phyloP scores from a whole-genome alignment of 1,140 invertebrate genomes.

The Neodiprion fabricii region DNA sequence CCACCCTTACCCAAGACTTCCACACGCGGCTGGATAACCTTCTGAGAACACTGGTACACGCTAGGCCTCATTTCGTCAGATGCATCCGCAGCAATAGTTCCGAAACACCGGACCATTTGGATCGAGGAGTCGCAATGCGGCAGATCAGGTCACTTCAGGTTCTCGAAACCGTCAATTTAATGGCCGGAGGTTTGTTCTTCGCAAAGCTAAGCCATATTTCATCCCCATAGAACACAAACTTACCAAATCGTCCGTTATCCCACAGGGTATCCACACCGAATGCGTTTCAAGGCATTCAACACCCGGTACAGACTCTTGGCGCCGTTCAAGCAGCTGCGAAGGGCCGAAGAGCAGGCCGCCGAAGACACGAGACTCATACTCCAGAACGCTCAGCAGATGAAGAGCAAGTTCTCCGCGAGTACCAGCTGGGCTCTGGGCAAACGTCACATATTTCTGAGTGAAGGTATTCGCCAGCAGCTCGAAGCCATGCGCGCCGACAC shows the following conservation, averaged over 20 bases:
- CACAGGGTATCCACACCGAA: conserved; percentile 87
- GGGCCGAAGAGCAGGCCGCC: conserved; percentile 80
- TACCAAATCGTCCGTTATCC: conserved; percentile 10
- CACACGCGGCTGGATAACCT: conserved; percentile 92
- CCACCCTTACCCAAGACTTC: conserved; percentile 93
- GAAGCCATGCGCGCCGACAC: conserved; percentile 82
- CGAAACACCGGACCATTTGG: conserved; percentile 81
- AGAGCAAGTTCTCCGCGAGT: conserved; percentile 65
- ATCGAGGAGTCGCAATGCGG: conserved; percentile 79
- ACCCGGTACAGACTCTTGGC: conserved; percentile 83
- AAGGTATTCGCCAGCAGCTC: conserved; percentile 88
- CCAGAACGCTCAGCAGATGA: conserved; percentile 67
- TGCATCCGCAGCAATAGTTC: conserved; percentile 87
- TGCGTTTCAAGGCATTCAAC: conserved; percentile 95
- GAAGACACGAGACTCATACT: conserved; percentile 84
- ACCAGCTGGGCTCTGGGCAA: conserved; percentile 92
- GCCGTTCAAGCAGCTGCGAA: conserved; percentile 74
- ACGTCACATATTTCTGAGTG: conserved; percentile 92
- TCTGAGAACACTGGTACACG: conserved; percentile 88
- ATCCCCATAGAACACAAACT: neutral
- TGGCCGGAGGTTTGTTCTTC: conserved; percentile 75
- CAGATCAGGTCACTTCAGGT: conserved; percentile 91
- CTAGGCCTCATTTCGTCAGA: conserved; percentile 91
- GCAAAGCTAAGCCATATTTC: conserved; percentile 9
- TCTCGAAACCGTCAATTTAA: conserved; percentile 93